phyloP scores from a whole-genome alignment of 2,113 vertebrate species.

The Tretioscincus oriximinensis region DNA sequence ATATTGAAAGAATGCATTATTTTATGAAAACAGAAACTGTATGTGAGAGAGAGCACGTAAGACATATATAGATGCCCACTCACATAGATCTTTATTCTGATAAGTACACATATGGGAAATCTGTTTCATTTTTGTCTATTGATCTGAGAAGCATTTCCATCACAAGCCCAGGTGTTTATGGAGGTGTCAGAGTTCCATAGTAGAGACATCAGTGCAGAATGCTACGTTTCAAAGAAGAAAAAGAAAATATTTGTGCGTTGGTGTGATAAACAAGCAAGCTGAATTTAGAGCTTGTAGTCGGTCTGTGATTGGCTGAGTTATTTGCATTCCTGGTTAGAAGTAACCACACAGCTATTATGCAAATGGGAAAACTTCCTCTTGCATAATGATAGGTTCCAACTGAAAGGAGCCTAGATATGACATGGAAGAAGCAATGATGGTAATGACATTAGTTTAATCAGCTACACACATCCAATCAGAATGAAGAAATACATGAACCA shows the following conservation, averaged over 20 bases:
- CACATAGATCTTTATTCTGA: neutral
- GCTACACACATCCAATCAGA: neutral
- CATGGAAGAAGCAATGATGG: constrained; percentile 14
- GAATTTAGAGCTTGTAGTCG: neutral
- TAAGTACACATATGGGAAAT: neutral
- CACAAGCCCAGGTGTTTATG: neutral
- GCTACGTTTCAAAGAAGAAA: neutral
- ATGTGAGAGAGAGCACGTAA: neutral
- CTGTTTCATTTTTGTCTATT: neutral
- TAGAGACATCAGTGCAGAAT: neutral
- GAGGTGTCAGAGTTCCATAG: constrained; percentile 2
- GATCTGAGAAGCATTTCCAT: neutral
- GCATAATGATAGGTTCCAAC: constrained; percentile 12
- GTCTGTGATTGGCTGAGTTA: constrained; percentile 4
- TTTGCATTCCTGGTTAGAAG: neutral
- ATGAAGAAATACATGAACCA: neutral
- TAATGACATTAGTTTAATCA: constrained; percentile 26
- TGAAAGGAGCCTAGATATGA: neutral
- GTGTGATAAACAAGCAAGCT: neutral
- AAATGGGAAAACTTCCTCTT: constrained; percentile 3
- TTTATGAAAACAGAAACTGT: neutral
- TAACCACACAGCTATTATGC: constrained; percentile 14
- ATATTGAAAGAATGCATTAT: neutral
- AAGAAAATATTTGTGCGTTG: neutral
- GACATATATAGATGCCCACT: neutral